Conservation (phyloP, 2,888 invertebrate species). For the Nebria salina region DNA sequence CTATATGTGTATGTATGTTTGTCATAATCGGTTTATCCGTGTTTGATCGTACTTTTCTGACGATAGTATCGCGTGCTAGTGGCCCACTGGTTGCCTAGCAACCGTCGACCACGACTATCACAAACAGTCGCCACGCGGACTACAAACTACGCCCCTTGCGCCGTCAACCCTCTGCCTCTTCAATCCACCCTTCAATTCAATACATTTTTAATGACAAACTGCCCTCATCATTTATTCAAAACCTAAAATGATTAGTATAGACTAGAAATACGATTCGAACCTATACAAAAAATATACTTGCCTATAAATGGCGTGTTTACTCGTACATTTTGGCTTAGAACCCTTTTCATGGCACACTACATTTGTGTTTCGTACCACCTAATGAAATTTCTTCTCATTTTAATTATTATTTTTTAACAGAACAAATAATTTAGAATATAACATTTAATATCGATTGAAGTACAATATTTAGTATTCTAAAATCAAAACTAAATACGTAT, state of each 20-base stretch:
- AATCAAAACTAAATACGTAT: too few relatives aligned
- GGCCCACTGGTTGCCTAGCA: constrained; percentile 56
- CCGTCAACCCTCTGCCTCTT: constrained; percentile 51
- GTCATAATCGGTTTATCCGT: constrained; percentile 22
- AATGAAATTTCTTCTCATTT: too few relatives aligned
- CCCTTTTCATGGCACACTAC: too few relatives aligned
- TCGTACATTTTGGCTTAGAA: too few relatives aligned
- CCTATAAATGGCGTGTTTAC: neutral
- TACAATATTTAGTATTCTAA: too few relatives aligned
- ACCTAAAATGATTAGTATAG: constrained; percentile 60
- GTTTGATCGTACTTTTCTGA: constrained; percentile 52
- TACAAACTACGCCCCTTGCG: constrained; percentile 49
- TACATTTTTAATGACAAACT: constrained; percentile 59
- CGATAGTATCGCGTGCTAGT: constrained; percentile 61
- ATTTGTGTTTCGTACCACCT: too few relatives aligned
- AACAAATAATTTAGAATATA: too few relatives aligned
- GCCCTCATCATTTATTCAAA: constrained; percentile 61
- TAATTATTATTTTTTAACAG: too few relatives aligned
- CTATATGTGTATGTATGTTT: neutral
- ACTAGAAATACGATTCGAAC: constrained; percentile 47
- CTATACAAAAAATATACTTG: neutral
- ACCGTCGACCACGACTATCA: constrained; percentile 56
- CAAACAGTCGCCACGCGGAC: constrained; percentile 53
- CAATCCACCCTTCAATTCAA: constrained; percentile 33
- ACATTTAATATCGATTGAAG: too few relatives aligned